Evolutionary conservation across 30 jellyfish, hydroid and myxozoan genomes (phyloP).

Genomic region (Hydractinia echinata): DNA sequence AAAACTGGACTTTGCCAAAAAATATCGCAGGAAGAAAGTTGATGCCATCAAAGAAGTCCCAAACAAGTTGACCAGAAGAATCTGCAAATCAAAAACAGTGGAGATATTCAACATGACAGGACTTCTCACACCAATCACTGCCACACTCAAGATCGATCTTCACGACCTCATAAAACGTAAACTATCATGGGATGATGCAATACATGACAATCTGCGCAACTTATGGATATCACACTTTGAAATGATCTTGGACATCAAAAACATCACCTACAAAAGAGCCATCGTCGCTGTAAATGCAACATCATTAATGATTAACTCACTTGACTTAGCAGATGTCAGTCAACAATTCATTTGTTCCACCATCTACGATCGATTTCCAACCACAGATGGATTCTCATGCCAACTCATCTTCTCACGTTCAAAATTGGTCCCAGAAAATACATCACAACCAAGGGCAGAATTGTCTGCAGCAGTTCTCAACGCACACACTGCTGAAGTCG

Average conservation of each 20-base stretch:
- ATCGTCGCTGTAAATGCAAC: too few relatives aligned
- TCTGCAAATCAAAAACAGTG: background rate
- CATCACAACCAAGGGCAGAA: background rate
- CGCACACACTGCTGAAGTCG: conserved; percentile 8
- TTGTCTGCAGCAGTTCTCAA: conserved; percentile 5
- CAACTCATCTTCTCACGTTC: background rate
- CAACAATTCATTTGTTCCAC: too few relatives aligned
- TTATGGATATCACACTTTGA: too few relatives aligned
- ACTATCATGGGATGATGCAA: background rate
- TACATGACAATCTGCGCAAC: too few relatives aligned
- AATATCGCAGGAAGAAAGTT: background rate
- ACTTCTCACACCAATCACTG: conserved; percentile 6
- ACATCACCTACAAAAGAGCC: background rate
- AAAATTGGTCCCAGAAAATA: background rate
- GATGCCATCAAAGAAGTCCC: background rate
- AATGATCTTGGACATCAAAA: too few relatives aligned
- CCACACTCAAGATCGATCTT: background rate
- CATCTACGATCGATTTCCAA: too few relatives aligned
- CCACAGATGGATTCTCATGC: too few relatives aligned
- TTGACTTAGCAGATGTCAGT: too few relatives aligned
- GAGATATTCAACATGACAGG: background rate
- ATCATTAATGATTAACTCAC: too few relatives aligned
- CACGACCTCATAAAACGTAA: background rate
- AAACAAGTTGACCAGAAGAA: conserved; percentile 2
- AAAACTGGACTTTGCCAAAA: background rate